Evolutionary conservation across 2,797 vertebrate species (phyloP).

Genomic region (Rhabdophis nuchalis): DNA sequence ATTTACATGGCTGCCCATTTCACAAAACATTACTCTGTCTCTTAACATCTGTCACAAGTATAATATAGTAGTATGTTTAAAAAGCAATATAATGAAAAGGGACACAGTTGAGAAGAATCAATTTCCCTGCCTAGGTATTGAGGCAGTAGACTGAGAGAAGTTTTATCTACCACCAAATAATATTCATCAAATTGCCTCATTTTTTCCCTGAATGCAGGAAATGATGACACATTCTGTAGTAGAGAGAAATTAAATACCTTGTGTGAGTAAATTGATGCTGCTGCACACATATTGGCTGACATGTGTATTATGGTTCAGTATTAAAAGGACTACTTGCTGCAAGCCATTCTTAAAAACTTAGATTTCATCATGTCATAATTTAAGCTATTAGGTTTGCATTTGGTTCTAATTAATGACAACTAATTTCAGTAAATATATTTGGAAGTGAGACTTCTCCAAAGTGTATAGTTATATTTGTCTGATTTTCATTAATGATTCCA

Average conservation of each 20-base stretch:
- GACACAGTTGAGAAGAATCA: not conserved
- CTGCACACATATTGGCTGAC: not conserved
- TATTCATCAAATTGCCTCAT: not conserved
- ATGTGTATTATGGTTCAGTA: not conserved
- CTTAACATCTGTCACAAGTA: not conserved
- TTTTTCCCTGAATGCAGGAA: not conserved
- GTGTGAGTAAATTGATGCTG: not conserved
- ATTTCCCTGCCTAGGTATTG: not conserved
- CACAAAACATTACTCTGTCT: not conserved
- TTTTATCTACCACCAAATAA: not conserved
- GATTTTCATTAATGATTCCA: not conserved
- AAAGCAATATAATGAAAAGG: not conserved
- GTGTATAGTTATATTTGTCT: not conserved
- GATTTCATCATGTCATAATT: not conserved
- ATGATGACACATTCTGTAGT: not conserved
- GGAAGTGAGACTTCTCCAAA: not conserved
- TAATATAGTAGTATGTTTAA: not conserved
- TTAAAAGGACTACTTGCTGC: not conserved
- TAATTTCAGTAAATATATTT: not conserved
- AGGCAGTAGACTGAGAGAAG: not conserved
- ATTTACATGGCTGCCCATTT: not conserved
- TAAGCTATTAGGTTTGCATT: not conserved
- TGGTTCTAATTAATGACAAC: not conserved
- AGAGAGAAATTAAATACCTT: not conserved
- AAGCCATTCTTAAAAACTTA: not conserved